Base-by-base conservation (phyloP, 2,797 vertebrate genomes). In the Pogonophryne albipinna region DNA sequence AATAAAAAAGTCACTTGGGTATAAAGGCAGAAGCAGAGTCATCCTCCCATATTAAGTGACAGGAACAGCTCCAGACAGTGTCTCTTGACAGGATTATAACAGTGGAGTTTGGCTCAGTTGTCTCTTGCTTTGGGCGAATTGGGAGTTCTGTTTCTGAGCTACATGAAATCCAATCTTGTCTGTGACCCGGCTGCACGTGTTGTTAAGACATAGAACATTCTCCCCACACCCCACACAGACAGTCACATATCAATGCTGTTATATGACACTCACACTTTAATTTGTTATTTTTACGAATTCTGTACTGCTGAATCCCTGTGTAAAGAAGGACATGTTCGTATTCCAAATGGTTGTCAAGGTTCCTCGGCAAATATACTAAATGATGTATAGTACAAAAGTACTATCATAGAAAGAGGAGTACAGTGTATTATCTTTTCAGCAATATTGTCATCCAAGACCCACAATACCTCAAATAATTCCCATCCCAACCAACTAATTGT, bases 141-240 rank as follows among this genome's bases (percentile, higher is more conserved):
- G 49, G 81, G 23, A 45, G 75, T 71, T 75, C 66, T 79, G 67
- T 83, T 59, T 85, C 59, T 64, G 67, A 85, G 80, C 66, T 3
- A 55, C 80, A 71, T 71, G 19, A 87, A 89, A 80, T 84, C 85
- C 75, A n/a, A 68, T 79, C 74, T 73, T 38, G 82, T 80, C 83
- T 77, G 76, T 59, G 79, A 73, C 77, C 74, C 59, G 41, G 69
- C 73, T 71, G 58, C 7, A 17, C 68, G 62, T 80, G 61, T 59
- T 71, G 51, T 68, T 81, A 71, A 51, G 77, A 85, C 73, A 55
- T 62, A 41, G 53, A 76, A 59, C 63, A 81, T 31, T 57, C 38
- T 51, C 58, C 16, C 47, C 57, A 72, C 73, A 49, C 27, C 27
- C 27, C 27, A 27, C 70, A 71, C 20, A 63, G 38, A 38, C 10